Conservation (phyloP, 1,140 invertebrate genomes). For the Papilio polytes region DNA sequence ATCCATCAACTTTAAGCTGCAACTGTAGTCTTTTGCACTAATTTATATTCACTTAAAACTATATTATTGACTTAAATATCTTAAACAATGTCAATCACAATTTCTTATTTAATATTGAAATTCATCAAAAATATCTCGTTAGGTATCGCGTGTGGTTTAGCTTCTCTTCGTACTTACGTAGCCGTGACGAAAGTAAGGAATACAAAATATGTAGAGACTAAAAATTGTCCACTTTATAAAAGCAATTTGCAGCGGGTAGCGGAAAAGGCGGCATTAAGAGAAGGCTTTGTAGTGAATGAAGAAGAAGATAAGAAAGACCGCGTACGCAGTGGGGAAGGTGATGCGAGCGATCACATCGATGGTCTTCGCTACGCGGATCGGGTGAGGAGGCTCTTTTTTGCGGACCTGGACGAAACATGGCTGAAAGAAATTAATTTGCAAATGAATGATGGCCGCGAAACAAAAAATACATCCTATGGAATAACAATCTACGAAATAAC, state of each 20-base stretch:
- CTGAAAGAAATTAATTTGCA: conserved; percentile 82
- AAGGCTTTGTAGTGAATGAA: conserved; percentile 95
- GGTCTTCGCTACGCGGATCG: conserved; percentile 95
- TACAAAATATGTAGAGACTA: conserved; percentile 64
- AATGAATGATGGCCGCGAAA: conserved; percentile 74
- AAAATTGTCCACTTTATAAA: conserved; percentile 61
- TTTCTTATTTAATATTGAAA: conserved; percentile 61
- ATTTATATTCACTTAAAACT: conserved; percentile 47
- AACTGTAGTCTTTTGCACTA: conserved; percentile 49
- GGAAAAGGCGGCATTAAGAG: conserved; percentile 83
- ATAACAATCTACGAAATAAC: not conserved
- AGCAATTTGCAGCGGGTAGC: conserved; percentile 58
- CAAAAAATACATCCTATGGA: conserved; percentile 47
- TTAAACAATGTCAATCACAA: conserved; percentile 63
- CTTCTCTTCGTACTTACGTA: conserved; percentile 54
- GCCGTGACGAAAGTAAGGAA: conserved; percentile 59
- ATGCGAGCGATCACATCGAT: conserved; percentile 97
- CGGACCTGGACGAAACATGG: conserved; percentile 91
- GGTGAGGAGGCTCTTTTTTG: conserved; percentile 95
- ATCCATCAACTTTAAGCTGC: conserved; percentile 51
- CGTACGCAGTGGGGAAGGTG: conserved; percentile 95
- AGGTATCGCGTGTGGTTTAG: conserved; percentile 56
- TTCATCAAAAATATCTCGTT: conserved; percentile 67
- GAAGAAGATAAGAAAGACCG: conserved; percentile 96
- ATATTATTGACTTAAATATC: conserved; percentile 51